Base-by-base conservation (phyloP, 2,888 invertebrate species). In the Torymus aiolomorphi region DNA sequence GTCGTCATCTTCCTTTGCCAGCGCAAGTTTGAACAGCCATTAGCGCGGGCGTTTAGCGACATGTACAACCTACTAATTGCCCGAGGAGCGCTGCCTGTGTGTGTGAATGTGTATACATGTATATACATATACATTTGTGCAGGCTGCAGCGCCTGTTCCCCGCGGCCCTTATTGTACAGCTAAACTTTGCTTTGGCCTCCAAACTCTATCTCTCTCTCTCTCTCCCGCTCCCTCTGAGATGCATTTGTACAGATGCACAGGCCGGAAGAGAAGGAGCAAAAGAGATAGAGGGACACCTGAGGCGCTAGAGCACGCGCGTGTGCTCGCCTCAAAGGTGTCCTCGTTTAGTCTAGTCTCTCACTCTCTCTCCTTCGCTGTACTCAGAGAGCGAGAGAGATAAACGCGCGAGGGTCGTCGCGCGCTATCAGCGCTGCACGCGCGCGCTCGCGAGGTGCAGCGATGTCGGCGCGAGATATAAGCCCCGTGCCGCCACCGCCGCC, bases 21-120 rank as follows among this genome's bases (percentile, higher is more conserved):
- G 71, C n/a, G n/a, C 59, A 61, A 73, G 79, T 81, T 80, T 80
- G 80, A 73, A 79, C 76, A 81, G 76, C 76, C 80, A 80, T 80
- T 80, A 80, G 79, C 81, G 79, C 81, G 70, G 61, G 70, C 79
- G 59, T 81, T 78, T 81, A 78, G 78, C 72, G 75, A 67, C 81
- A 65, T 74, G 81, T 74, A 76, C 31, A 31, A 31, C 61, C 54
- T 79, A 81, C 79, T 81, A 81, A 79, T 79, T 79, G 78, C 71
- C 31, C 71, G 16, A 71, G 52, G 24, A 20, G 14, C 24, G 20
- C 49, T 20, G 3, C 31, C 16, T 42, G 10, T 3, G 16, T 4
- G 16, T 49, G 42, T 31, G 59, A 62, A 10, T 71, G 51, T 51
- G 51, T 49, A 49, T n/a, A 54, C 52, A 31, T 51, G 49, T 61